Evolutionary conservation across 2,888 invertebrate species (phyloP), one percentile per base, ranked within the genome.

Genomic region (Brenthis daphne): DNA sequence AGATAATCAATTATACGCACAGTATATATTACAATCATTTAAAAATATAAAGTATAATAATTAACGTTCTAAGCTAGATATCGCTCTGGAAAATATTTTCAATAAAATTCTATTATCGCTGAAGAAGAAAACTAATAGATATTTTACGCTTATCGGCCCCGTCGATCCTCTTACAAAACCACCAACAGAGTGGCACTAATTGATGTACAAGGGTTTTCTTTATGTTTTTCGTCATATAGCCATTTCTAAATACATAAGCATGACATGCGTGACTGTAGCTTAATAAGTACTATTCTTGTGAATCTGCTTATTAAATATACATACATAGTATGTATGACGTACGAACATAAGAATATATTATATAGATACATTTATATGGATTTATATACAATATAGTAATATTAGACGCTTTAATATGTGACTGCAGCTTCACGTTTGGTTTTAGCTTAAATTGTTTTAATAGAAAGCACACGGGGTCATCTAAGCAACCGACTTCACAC

Each of bases 401-500:
- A 33, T 43, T 43, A 11, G 29, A 43, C 2, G 37, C 8, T 37
- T 37, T 37, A 1, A 37, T 43, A 43, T 43, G 8, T 57, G 11
- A 47, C 47, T 50, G 12, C 33, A 29, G 29, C 16, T 6, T 48
- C n/a, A 56, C 13, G n/a, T 56, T n/a, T 14, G 43, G 29, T 57
- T 29, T 53, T 51, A 57, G n/a, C 47, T 33, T 51, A 16, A 54
- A 43, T 24, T 50, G 51, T 55, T 68, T 68, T 63, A 55, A 67
- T 58, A 61, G 64, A 64, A 69, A 68, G 43, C 48, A 47, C 51
- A 56, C 50, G 53, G 64, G 58, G 69, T 53, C 33, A 64, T 64
- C 69, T 65, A 64, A 57, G 65, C 67, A 71, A 61, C 61, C 64
- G 54, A 67, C 54, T 69, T 64, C 53, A 16, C 66, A 64, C 60